Evolutionary conservation across 2,113 vertebrate genomes (phyloP), one percentile per base, ranked within the genome.

Genomic region (Forbesichthys agassizii): DNA sequence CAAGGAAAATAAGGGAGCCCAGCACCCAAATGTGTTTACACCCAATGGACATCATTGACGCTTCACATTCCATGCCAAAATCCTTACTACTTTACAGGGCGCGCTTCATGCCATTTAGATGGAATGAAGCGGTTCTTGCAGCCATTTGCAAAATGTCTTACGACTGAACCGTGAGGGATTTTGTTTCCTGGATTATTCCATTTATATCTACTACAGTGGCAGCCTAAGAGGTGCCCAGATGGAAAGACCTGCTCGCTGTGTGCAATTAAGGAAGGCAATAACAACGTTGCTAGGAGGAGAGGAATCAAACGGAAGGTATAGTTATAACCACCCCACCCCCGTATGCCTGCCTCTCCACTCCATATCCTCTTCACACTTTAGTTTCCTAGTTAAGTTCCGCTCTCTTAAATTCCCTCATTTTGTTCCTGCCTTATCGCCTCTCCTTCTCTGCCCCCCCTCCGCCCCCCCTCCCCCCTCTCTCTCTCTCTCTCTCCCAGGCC

Each of bases 401-500:
- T 49, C 58, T 48, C 11, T 47, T 27, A 42, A 36, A 9, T 27
- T 63, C 62, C 11, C 12, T 64, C 27, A 33, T 52, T 10, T 46
- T 9, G 1, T 20, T 20, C n/a, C 58, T 53, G 54, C 20, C 47
- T 8, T 10, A n/a, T 33, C 33, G 42, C 55, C 66, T 62, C 47
- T 16, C 66, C 11, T 10, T 13, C 42, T 36, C 16, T 42, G 4
- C 5, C 2, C 14, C 53, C 36, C 8, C 14, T 60, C 52, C 27
- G n/a, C n/a, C n/a, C n/a, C n/a, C n/a, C n/a, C n/a, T n/a, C n/a
- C n/a, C 53, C 52, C 52, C 13, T 12, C n/a, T 18, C 16, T 13
- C 20, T 48, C 18, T 3, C 67, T 71, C 60, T 54, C 63, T 53
- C 54, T 57, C n/a, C 46, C 71, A 68, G 62, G 14, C 61, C 71